Conservation (phyloP, 2,113 vertebrate species). For the Carollia perspicillata region DNA sequence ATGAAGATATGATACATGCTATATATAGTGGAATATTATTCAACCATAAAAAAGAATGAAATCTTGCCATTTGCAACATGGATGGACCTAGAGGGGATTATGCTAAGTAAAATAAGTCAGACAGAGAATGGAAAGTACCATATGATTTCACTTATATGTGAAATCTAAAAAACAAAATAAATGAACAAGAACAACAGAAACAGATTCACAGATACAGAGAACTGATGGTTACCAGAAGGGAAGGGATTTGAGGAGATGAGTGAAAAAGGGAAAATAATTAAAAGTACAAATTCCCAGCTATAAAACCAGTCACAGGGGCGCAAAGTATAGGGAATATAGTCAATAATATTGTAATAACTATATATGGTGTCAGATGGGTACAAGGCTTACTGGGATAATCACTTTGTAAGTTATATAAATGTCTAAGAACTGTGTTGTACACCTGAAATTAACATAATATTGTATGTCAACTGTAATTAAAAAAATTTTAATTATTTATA, state of each 20-base stretch:
- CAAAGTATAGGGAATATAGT: not conserved
- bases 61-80: not conserved
- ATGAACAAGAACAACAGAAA: not conserved
- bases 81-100: not conserved
- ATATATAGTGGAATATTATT: not conserved
- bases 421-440: not conserved
- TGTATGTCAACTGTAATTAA: not conserved
- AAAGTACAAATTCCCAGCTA: not conserved
- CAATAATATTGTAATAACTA: not conserved
- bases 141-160: not conserved
- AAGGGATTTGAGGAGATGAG: not conserved
- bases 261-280: not conserved
- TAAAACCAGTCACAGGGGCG: not conserved
- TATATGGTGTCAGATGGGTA: not conserved
- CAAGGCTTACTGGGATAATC: not conserved
- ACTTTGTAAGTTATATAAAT: not conserved
- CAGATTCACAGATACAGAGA: not conserved
- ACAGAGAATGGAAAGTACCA: not conserved
- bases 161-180: not conserved
- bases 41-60: not conserved
- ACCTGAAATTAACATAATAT: not conserved
- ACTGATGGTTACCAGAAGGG: not conserved
- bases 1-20: not conserved
- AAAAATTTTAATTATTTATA: not conserved
- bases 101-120: not conserved